A percentile compares a stretch with the other conserved stretches of the same genome.
These are phyloP conservation scores for Eutolmus rufibarbis DNA, from an alignment of 2,888 invertebrate species.

Conservation along the genomic window DNA sequence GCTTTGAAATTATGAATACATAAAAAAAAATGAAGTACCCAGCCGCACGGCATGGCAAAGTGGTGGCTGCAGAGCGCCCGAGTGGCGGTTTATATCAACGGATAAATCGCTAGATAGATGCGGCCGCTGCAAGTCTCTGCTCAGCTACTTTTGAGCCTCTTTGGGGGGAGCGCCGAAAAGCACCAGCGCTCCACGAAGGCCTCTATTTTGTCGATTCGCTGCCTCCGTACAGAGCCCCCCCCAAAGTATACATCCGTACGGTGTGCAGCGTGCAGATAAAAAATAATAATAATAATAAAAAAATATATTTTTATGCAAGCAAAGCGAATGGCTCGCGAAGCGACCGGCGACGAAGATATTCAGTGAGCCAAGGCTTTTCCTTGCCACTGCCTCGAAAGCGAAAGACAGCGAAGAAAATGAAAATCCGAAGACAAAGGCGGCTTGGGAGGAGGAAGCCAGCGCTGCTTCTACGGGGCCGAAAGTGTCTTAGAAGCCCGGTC, in stretches of 20 bases:
- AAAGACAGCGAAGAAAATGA: constrained; percentile 1
- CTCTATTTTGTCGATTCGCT: neutral
- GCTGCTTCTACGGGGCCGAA: neutral
- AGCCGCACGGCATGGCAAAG: neutral
- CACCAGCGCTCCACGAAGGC: neutral
- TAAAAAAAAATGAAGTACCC: neutral
- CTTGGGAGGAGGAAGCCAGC: neutral
- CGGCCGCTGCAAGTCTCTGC: neutral
- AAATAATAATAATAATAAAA: neutral
- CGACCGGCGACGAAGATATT: neutral
- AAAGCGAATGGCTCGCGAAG: neutral
- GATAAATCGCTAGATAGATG: neutral
- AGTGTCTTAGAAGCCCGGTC: neutral
- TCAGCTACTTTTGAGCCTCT: neutral
- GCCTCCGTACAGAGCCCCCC: neutral
- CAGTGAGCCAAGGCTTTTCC: neutral
- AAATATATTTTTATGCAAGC: neutral
- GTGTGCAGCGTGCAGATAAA: neutral
- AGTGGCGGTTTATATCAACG: neutral
- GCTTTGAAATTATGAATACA: neutral
- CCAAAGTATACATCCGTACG: neutral
- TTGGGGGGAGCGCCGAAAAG: neutral
- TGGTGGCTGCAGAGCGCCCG: neutral
- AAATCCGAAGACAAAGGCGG: neutral
- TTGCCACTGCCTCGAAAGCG: neutral